Base-by-base conservation (phyloP, 1,140 invertebrate species). In the Cecropterus lyciades region DNA sequence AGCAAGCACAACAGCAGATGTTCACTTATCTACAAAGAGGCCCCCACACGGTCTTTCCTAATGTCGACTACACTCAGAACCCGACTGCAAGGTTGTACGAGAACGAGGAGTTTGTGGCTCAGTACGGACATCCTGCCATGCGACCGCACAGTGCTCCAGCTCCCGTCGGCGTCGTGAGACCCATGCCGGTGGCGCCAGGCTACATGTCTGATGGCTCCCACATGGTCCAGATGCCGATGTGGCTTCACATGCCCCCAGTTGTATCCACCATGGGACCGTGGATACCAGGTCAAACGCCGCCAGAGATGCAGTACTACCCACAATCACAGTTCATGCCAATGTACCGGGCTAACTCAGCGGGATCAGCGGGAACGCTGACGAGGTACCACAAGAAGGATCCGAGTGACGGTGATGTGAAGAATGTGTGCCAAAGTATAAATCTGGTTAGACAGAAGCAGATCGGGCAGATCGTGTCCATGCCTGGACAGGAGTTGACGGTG, bases 1-100 rank as follows among this genome's bases (percentile, higher is more conserved):
- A 93, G 63, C 92, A 93, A 80, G 92, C 92, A 0, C 92, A 93
- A 56, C 92, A 93, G 63, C 89, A 92, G 27, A 91, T 93, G 88
- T 91, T 85, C 53, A 83, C 85, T 1, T 91, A 91, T 59, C 72
- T 87, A 13, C 90, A 91, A 69, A 79, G 90, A 71, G 85, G 84
- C 14, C 84, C 88, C 0, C 88, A 90, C 20, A 84, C 87, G 0
- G 85, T 89, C 10, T 89, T 84, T 57, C 88, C 89, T 0, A 85
- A 82, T 55, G 78, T 84, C 3, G 87, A 90, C 27, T 87, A 82
- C 62, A 72, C 73, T 10, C 85, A 86, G 57, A 74, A 73, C 7
- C 77, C 75, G 30, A 75, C 75, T 66, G 78, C 73, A 9, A 74
- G 85, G 46, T 70, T 84, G 65, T 88, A 85, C 55, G 89, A 90